Evolutionary conservation across 2,797 vertebrate genomes (phyloP).

Genomic region (Notoglanidium macrostoma): DNA sequence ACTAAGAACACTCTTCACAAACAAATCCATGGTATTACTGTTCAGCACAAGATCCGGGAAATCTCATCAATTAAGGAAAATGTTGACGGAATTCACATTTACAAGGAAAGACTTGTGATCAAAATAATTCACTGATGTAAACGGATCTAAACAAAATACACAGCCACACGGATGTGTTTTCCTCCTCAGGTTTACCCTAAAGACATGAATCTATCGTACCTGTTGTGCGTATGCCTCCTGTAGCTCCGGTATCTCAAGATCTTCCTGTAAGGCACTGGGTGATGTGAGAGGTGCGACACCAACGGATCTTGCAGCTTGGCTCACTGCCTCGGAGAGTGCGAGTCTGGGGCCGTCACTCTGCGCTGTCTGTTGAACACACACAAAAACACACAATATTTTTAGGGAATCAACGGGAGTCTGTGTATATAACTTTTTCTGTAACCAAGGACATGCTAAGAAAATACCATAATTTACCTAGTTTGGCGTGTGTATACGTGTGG

Average conservation of each 20-base stretch:
- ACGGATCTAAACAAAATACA: background rate
- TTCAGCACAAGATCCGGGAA: background rate
- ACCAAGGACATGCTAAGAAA: background rate
- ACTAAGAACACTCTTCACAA: background rate
- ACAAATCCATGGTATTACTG: background rate
- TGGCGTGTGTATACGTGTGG: background rate
- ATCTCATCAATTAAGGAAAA: background rate
- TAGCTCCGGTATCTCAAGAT: conserved; percentile 82
- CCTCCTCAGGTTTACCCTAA: background rate
- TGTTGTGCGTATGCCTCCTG: conserved; percentile 86
- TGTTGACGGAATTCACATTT: background rate
- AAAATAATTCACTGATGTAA: background rate
- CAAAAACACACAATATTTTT: conserved; percentile 1
- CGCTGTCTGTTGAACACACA: conserved; percentile 77
- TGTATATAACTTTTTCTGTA: background rate
- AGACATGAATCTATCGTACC: conserved; percentile 58
- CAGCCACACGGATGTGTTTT: background rate
- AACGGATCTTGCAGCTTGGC: conserved; percentile 81
- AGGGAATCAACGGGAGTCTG: background rate
- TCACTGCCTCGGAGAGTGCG: conserved; percentile 89
- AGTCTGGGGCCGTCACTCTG: conserved; percentile 83
- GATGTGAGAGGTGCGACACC: conserved; percentile 83
- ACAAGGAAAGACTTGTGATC: background rate
- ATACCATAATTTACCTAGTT: background rate
- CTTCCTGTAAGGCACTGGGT: conserved; percentile 79